phyloP scores from a whole-genome alignment of 2,888 invertebrate genomes.

The Brachypalpus laphriformis region DNA sequence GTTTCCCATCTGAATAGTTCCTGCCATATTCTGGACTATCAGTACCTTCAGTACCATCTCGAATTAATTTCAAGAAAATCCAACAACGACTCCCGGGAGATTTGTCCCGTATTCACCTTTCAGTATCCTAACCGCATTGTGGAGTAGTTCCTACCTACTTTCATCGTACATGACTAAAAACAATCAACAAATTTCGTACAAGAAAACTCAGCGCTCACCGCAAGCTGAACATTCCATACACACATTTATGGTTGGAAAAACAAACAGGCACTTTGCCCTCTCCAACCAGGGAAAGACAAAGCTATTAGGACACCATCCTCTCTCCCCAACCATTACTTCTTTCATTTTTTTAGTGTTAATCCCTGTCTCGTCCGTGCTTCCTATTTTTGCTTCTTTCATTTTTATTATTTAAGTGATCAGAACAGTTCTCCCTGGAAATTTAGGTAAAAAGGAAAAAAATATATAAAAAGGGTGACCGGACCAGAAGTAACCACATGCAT shows the following conservation, averaged over 20 bases:
- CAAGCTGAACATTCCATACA: conserved; percentile 45
- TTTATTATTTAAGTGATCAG: conserved; percentile 59
- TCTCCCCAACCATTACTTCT: neutral
- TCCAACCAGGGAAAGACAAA: neutral
- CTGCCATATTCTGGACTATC: neutral
- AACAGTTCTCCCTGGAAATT: conserved; percentile 20
- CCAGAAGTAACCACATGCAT: conserved; percentile 70
- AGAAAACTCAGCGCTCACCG: conserved; percentile 8
- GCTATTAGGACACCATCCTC: neutral
- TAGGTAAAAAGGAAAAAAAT: conserved; percentile 14
- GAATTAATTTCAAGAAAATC: conserved; percentile 26
- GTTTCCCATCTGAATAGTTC: too few species aligned
- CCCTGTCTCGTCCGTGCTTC: conserved; percentile 30
- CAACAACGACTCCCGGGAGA: conserved; percentile 26
- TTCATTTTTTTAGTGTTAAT: conserved; percentile 21
- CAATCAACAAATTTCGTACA: conserved; percentile 51
- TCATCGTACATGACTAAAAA: conserved; percentile 26
- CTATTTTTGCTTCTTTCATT: neutral
- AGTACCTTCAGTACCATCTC: neutral
- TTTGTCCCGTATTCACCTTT: conserved; percentile 6
- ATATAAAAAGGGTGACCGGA: conserved; percentile 59
- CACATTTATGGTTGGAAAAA: conserved; percentile 24
- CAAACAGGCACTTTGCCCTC: conserved; percentile 40
- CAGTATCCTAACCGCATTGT: conserved; percentile 15
- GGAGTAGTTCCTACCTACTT: neutral